These are phyloP conservation scores for Gallirallus australis DNA, from an alignment of 2,797 vertebrate genomes.

Conservation along the genomic window DNA sequence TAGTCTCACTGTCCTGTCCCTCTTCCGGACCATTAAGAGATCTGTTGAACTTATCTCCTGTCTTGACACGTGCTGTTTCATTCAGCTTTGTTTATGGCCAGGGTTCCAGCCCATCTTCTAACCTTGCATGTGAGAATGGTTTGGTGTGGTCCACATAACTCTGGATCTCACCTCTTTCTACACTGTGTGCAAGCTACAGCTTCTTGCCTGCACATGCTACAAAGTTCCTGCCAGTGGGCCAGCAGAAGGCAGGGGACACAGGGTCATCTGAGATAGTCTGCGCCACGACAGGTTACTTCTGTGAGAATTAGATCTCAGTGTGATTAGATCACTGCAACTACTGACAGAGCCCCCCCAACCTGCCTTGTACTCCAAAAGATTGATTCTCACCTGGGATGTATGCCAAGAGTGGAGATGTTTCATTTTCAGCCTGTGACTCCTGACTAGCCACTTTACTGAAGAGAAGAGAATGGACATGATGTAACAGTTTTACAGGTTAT, in stretches of 20 bases:
- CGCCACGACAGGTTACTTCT: background rate
- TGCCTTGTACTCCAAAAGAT: background rate
- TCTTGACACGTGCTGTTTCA: rapidly evolving
- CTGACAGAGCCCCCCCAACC: background rate
- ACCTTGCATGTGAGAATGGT: no score
- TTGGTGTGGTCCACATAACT: rapidly evolving
- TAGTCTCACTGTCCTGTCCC: background rate
- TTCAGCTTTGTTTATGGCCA: rapidly evolving
- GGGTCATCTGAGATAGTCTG: no score
- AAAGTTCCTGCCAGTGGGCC: rapidly evolving
- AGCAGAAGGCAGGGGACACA: background rate
- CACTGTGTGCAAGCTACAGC: rapidly evolving
- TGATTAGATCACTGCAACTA: rapidly evolving
- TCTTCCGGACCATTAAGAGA: background rate
- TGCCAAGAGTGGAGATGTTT: rapidly evolving
- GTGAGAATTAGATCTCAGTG: no score
- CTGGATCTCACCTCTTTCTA: background rate
- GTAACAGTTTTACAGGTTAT: background rate
- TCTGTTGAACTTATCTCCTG: background rate
- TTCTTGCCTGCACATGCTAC: rapidly evolving
- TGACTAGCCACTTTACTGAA: background rate
- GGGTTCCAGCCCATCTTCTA: background rate
- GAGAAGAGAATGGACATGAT: background rate
- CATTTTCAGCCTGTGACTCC: background rate
- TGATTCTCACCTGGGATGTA: background rate